Evolutionary conservation across 2,888 invertebrate species (phyloP), one percentile per base, ranked within the genome.

Genomic region (Mimas tiliae): DNA sequence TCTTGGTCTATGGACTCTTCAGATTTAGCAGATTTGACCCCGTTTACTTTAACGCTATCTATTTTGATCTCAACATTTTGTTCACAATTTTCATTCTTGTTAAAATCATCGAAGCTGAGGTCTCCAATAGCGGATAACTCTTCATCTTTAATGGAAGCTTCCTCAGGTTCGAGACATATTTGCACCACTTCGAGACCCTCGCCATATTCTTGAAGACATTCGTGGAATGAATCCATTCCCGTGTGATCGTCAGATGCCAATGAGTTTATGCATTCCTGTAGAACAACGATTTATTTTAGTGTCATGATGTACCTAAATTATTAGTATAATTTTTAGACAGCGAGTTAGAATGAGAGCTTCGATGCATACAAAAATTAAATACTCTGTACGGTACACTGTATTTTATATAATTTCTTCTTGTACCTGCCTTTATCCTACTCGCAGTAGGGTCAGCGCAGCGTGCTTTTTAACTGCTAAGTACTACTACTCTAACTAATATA

Each of bases 201-300:
- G 6, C 95, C 95, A 73, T 95, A 95, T 76, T 95, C 95, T 80
- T 95, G 95, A 53, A 95, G 92, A 74, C 95, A 95, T 83, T 95
- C 95, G 80, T 95, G 95, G 75, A 95, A 95, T 55, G 95, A 95
- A 67, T 95, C 95, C 85, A 95, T 91, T 52, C 95, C 95, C 0
- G 95, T 95, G 76, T 95, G 95, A 73, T 95, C 95, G 67, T 95
- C 95, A 47, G 95, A 95, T 7, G 94, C 94, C 65, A 95, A 83
- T 0, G 95, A 95, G 77, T 94, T 94, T 67, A 94, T 81, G 74
- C 89, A 94, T 86, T 94, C 94, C 94, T 94, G 89, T 73, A 73
- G 79, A 81, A 79, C 71, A 77, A 58, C 2, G 1, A 6, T 16
- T 11, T 11, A 6, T 58, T 55, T 38, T 34, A 11, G 16, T 6